Evolutionary conservation across 2,113 vertebrate species (phyloP), one percentile per base, ranked within the genome.

Genomic region (Oryzias woworae): DNA sequence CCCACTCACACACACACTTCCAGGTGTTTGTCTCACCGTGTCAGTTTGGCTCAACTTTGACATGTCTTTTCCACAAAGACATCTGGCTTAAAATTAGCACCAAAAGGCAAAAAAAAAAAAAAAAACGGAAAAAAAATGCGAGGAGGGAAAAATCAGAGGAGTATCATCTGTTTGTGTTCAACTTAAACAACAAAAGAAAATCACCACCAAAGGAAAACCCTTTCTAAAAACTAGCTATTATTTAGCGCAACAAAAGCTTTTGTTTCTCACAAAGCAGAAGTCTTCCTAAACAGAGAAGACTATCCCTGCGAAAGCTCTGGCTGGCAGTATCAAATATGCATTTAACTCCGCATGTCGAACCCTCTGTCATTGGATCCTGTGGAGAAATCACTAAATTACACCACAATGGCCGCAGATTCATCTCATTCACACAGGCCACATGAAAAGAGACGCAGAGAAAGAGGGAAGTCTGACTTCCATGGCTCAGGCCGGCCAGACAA

Each of bases 391-490:
- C 75, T 88, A 92, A 91, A 92, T 92, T 90, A 90, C 71, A 26
- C 76, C 85, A 91, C 89, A 90, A 92, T 83, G 64, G 79, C 65
- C 10, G 15, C 4, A 54, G 78, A 86, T 80, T 69, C 49, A 51
- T 57, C 64, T 86, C 83, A 86, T 93, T 92, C 90, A 91, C 80
- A 74, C 80, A 81, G 82, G 80, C 89, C 88, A 87, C 89, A 92
- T 90, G 88, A 91, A 91, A 91, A 86, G 89, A 74, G 76, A 88
- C 80, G 72, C 26, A 58, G 81, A 87, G 86, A 90, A 88, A 90
- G 89, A 88, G 88, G 88, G 89, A 92, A 90, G 91, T 89, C 87
- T 87, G 88, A 85, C 88, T 90, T 92, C 89, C 90, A 91, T 63
- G 70, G 84, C 78, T 84, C 75, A 69, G 78, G 83, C 80, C 77